Evolutionary conservation across 1,140 invertebrate species (phyloP), one percentile per base, ranked within the genome.

Genomic region (Augochlora pura): DNA sequence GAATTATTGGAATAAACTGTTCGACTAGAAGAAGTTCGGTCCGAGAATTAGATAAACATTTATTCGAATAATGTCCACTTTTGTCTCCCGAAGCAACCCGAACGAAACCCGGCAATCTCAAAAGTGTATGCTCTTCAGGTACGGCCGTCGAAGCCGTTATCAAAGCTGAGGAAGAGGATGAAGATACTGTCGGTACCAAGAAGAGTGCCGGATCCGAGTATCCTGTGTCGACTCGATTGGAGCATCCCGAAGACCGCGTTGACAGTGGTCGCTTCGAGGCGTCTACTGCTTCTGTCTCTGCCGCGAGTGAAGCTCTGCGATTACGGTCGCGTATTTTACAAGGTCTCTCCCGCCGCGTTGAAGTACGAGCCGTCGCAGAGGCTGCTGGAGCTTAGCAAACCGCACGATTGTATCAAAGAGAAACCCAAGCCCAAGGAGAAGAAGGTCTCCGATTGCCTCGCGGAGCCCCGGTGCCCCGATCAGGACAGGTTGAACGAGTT

Each of bases 71-170:
- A 32, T 4, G 32, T 32, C 32, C 32, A 32, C 4, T 32, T 32
- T 4, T 32, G 32, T 32, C 32, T 32, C 32, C 16, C n/a, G n/a
- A 54, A 21, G 21, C 18, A 0, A 0, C 6, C n/a, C 10, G 46
- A n/a, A 57, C 21, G 8, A 23, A 54, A 54, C 21, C 21, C 16
- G 18, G 21, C 14, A 10, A 18, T 18, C 3, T 18, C 21, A 54
- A 54, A 21, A 0, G 5, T n/a, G 16, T 18, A 27, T 4, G 14
- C 42, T 49, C 42, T 14, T 69, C 54, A 88, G 86, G 60, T 81
- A 1, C 82, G 88, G n/a, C 23, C 23, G 2, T 72, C 85, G 14
- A 88, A 66, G 57, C 85, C 88, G 12, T 52, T 89, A 0, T 27
- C 2, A 2, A 57, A 71, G 38, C 42, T 90, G 23, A 82, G 62